Percentiles rank a stretch among this genome's conserved stretches.
These are phyloP conservation scores for Malurus melanocephalus DNA, from an alignment of 2,113 vertebrate genomes.

Conservation along the genomic window DNA sequence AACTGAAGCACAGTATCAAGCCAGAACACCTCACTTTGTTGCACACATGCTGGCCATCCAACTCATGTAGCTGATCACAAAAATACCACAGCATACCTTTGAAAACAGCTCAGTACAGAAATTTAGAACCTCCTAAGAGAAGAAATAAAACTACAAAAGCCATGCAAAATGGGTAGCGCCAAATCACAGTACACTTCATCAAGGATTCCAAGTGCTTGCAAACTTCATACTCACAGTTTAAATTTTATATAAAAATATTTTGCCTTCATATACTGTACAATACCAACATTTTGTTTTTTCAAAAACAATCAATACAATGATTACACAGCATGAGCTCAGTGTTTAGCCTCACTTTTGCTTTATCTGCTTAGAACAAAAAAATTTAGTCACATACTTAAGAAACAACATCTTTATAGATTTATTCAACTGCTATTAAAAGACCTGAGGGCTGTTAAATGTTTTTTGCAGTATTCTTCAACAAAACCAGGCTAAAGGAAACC, in stretches of 20 bases:
- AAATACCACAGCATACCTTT: neutral
- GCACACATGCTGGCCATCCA: neutral
- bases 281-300: neutral
- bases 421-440: neutral
- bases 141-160: neutral
- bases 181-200: neutral
- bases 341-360: neutral
- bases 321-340: neutral
- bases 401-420: neutral
- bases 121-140: neutral
- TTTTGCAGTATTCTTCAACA: neutral
- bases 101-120: neutral
- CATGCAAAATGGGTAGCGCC: neutral
- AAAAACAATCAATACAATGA: neutral
- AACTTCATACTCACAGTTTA: neutral
- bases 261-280: neutral
- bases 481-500: neutral
- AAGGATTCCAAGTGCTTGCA: neutral
- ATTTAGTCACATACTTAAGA: neutral
- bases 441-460: neutral
- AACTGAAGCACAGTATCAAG: neutral
- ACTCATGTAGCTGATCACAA: neutral
- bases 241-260: neutral
- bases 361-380: neutral
- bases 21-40: neutral